Conservation (phyloP, 2,113 vertebrate species). For the Phyllostomus discolor region DNA sequence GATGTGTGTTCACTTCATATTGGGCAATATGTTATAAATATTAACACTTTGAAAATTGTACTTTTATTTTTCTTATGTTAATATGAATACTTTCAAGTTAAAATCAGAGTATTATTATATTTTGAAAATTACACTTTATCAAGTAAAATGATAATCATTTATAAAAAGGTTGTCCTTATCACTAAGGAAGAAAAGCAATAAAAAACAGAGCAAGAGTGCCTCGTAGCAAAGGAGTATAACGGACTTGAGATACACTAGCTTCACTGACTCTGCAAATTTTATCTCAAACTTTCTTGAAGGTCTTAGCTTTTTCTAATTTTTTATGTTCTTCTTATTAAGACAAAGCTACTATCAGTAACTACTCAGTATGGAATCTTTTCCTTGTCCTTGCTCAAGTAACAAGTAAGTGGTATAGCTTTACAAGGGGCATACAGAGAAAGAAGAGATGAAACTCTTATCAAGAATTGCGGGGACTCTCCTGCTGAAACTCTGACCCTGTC, state of each 20-base stretch:
- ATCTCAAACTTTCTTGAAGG: background rate
- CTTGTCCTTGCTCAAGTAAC: background rate
- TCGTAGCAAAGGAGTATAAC: background rate
- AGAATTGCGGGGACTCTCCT: background rate
- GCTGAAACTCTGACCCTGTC: background rate
- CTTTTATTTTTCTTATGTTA: background rate
- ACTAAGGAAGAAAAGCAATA: background rate
- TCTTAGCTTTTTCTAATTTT: background rate
- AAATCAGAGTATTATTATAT: background rate
- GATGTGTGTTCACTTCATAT: background rate
- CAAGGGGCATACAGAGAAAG: background rate
- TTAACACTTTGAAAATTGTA: background rate
- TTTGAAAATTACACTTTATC: background rate
- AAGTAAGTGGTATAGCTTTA: fast-evolving
- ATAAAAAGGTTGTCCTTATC: background rate
- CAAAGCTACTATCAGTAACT: background rate
- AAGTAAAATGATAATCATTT: background rate
- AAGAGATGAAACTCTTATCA: background rate
- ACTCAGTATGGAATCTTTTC: background rate
- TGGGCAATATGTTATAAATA: background rate
- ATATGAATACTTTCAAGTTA: background rate
- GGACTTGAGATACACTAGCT: background rate
- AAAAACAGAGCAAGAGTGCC: background rate
- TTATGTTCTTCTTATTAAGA: background rate
- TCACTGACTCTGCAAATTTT: background rate